phyloP scores from a whole-genome alignment of 1,140 invertebrate genomes.

The Drosophila athabasca region DNA sequence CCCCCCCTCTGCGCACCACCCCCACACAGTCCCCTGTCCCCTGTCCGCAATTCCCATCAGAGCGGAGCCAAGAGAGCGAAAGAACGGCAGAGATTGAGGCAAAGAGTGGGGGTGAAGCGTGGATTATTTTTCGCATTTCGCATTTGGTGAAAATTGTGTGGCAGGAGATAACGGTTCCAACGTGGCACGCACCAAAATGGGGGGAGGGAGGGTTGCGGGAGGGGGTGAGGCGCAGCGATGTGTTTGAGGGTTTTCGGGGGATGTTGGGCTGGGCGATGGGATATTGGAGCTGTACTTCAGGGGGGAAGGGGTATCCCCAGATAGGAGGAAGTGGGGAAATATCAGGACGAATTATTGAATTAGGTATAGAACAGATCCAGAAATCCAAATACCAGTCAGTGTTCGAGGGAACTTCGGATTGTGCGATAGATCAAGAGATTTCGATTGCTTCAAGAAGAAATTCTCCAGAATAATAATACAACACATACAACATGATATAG shows the following conservation, averaged over 20 bases:
- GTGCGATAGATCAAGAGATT: too few relatives aligned
- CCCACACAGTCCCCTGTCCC: conserved; percentile 11
- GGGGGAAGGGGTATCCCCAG: too few relatives aligned
- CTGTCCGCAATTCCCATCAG: neutral
- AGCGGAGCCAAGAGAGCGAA: neutral
- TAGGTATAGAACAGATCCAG: too few relatives aligned
- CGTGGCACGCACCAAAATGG: conserved; percentile 6
- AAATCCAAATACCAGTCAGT: too few relatives aligned
- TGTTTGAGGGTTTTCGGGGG: neutral
- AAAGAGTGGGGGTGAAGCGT: neutral
- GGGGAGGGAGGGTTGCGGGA: neutral
- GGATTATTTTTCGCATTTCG: conserved; percentile 55
- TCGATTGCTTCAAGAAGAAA: too few relatives aligned
- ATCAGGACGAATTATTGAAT: too few relatives aligned
- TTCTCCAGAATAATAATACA: too few relatives aligned
- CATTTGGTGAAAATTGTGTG: conserved; percentile 62
- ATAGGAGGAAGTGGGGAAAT: conserved; percentile 22
- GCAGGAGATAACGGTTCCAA: conserved; percentile 43
- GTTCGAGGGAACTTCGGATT: too few relatives aligned
- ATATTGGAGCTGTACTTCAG: conserved; percentile 13
- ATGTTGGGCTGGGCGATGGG: too few relatives aligned
- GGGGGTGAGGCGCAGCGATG: neutral
- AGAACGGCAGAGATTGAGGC: neutral
- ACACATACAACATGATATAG: conserved; percentile 1
- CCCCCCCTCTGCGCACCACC: conserved; percentile 16